phyloP scores from a whole-genome alignment of 2,797 vertebrate species.

The Neomorphus geoffroyi region DNA sequence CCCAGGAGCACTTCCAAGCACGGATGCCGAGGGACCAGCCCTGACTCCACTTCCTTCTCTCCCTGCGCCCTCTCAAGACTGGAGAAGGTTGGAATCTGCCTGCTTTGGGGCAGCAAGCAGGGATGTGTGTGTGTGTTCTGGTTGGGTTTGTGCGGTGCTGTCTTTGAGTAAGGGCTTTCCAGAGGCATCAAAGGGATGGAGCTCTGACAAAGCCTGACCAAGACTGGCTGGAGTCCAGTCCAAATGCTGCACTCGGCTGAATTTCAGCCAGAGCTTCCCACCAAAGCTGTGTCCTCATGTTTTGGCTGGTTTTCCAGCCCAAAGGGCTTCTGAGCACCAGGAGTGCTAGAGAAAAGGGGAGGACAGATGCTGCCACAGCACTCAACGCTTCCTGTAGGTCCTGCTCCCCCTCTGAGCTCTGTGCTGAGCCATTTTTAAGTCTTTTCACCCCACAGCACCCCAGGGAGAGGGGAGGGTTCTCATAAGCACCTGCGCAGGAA shows the following conservation, averaged over 20 bases:
- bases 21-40: background rate
- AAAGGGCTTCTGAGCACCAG: background rate
- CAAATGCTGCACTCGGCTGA: background rate
- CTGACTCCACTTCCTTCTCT: background rate
- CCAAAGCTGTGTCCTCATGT: background rate
- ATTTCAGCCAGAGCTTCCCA: background rate
- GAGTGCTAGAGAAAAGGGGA: background rate
- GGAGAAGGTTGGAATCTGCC: background rate
- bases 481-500: background rate
- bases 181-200: background rate
- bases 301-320: background rate
- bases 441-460: background rate
- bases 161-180: background rate
- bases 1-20: background rate
- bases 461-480: background rate
- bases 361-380: background rate
- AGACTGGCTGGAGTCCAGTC: background rate
- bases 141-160: background rate
- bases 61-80: background rate
- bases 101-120: background rate
- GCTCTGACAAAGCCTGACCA: background rate
- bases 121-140: background rate
- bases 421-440: background rate
- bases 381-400: rapidly evolving
- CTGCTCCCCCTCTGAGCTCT: background rate